Percentiles rank a stretch among this genome's conserved stretches.
Conservation (phyloP, 2,797 vertebrate genomes). For the Cossypha heuglini region DNA sequence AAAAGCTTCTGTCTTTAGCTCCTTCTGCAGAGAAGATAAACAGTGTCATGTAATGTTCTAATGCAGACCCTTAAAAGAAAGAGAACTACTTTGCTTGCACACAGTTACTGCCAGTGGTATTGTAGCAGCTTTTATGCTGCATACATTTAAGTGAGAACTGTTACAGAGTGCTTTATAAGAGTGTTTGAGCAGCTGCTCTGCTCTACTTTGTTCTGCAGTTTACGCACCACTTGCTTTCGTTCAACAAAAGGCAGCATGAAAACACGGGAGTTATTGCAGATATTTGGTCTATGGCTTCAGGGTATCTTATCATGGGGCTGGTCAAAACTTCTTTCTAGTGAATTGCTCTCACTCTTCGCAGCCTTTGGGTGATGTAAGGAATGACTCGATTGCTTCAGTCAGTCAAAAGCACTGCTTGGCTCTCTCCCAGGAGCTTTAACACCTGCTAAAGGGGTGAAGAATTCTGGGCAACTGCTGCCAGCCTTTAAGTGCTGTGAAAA, state of each 20-base stretch:
- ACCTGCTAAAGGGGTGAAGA: slow-evolving; percentile 52
- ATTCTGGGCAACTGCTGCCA: slow-evolving; percentile 42
- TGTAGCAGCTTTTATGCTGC: neutral
- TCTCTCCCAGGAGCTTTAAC: slow-evolving; percentile 43
- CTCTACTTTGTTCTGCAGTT: slow-evolving; percentile 35
- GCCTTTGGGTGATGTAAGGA: neutral
- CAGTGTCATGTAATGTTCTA: neutral
- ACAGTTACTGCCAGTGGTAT: neutral
- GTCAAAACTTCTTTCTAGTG: neutral
- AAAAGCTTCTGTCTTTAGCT: neutral
- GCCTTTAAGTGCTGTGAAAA: slow-evolving; percentile 21
- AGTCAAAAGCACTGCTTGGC: slow-evolving; percentile 14
- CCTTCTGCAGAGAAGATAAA: neutral
- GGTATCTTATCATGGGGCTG: neutral
- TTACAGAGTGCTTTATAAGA: neutral
- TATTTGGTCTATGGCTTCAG: slow-evolving; percentile 15
- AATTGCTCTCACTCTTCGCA: neutral
- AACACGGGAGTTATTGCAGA: neutral
- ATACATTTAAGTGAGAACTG: neutral
- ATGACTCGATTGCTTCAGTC: neutral
- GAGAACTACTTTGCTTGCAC: neutral
- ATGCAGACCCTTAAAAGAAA: neutral
- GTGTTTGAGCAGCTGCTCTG: slow-evolving; percentile 34
- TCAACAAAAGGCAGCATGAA: slow-evolving; percentile 40
- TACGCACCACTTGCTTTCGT: slow-evolving; percentile 36